These are phyloP conservation scores for Bujurquina vittata DNA, from an alignment of 2,113 vertebrate species.

Conservation along the genomic window DNA sequence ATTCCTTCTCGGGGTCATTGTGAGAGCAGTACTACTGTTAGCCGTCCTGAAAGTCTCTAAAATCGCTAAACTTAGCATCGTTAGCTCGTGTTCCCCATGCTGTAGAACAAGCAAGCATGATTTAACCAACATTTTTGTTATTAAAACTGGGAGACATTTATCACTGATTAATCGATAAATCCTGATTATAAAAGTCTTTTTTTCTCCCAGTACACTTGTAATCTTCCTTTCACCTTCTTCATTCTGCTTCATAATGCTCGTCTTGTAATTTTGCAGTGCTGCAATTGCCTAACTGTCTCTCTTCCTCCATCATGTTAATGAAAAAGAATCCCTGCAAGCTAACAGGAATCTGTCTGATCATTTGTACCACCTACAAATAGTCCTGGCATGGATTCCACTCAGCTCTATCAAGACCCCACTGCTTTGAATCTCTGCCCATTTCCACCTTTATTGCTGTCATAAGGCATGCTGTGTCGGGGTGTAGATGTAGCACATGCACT, in stretches of 20 bases:
- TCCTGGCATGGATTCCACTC: slow-evolving; percentile 59
- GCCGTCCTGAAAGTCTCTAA: not conserved
- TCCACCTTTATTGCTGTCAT: slow-evolving; percentile 62
- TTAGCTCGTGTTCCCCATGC: not conserved
- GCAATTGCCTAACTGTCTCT: slow-evolving; percentile 62
- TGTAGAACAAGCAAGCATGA: slow-evolving; percentile 16
- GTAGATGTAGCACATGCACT: slow-evolving; percentile 44
- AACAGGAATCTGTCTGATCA: slow-evolving; percentile 63
- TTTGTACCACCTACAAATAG: slow-evolving; percentile 62
- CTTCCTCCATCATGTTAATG: slow-evolving; percentile 70
- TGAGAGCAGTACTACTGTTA: not conserved
- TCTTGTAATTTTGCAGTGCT: slow-evolving; percentile 19
- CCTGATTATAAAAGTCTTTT: slow-evolving; percentile 11
- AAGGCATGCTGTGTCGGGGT: slow-evolving; percentile 46
- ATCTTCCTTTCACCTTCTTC: not conserved
- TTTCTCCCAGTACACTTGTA: not conserved
- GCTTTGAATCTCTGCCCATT: slow-evolving; percentile 71
- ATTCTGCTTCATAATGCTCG: not conserved
- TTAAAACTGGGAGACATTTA: slow-evolving; percentile 25
- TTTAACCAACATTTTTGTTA: slow-evolving; percentile 18
- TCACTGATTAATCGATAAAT: slow-evolving; percentile 39
- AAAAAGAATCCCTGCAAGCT: slow-evolving; percentile 63
- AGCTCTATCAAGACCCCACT: slow-evolving; percentile 41
- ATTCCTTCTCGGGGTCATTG: not conserved
- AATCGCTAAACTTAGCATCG: not conserved